A percentile compares a stretch with the other conserved stretches of the same genome.
Evolutionary conservation across 64 coral and sea anemone species (phyloP).

Genomic region (Dendronephthya gigantea): DNA sequence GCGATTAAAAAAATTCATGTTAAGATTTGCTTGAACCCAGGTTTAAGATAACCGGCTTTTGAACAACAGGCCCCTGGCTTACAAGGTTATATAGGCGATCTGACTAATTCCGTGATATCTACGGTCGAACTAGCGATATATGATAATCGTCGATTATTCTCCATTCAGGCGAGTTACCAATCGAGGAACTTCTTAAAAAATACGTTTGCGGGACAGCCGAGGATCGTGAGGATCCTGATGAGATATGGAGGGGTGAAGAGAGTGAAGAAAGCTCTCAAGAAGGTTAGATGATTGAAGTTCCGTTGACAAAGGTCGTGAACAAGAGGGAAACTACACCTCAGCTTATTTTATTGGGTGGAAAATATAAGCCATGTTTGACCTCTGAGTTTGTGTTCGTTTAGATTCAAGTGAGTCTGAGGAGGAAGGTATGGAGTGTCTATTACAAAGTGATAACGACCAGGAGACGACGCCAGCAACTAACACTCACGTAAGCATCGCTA

Average conservation of each 20-base stretch:
- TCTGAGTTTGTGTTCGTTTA: not conserved
- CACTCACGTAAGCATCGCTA: not conserved
- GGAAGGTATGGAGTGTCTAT: slow-evolving; percentile 59
- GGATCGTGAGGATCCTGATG: slow-evolving; percentile 52
- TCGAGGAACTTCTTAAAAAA: slow-evolving; percentile 82
- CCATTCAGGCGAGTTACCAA: slow-evolving; percentile 68
- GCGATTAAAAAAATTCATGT: too few relatives aligned
- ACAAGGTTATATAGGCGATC: too few relatives aligned
- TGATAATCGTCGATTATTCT: not conserved
- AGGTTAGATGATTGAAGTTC: slow-evolving; percentile 61
- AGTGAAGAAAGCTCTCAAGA: slow-evolving; percentile 69
- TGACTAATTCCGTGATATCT: too few relatives aligned
- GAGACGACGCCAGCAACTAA: not conserved
- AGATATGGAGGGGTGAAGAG: not conserved
- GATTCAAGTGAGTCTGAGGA: slow-evolving; percentile 57
- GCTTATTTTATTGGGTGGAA: too few relatives aligned
- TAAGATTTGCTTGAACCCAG: too few relatives aligned
- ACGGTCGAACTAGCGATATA: too few relatives aligned
- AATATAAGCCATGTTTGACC: not conserved
- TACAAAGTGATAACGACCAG: slow-evolving; percentile 28
- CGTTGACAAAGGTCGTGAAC: too few relatives aligned
- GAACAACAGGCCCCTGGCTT: too few relatives aligned
- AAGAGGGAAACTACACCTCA: too few relatives aligned
- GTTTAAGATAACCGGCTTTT: too few relatives aligned
- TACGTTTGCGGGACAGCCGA: slow-evolving; percentile 58